Evolutionary conservation across 2,888 invertebrate species (phyloP).

Genomic region (Archaeoteleia sp.): DNA sequence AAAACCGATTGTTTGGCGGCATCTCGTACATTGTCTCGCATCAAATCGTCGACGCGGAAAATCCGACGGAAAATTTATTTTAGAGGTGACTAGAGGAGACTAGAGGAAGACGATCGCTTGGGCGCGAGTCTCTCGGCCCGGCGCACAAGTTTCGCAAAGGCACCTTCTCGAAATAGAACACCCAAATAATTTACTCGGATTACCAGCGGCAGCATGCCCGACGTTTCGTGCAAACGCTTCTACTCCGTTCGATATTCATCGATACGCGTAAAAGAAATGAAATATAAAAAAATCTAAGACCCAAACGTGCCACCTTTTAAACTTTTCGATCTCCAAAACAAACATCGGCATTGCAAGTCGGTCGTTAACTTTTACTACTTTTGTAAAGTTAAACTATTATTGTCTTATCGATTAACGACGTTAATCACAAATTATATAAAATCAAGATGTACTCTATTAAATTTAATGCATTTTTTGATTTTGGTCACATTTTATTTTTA

Average conservation of each 20-base stretch:
- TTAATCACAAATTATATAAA: no score
- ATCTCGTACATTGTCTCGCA: conserved; percentile 50
- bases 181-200: conserved; percentile 75
- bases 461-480: no score
- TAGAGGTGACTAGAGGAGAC: conserved; percentile 64
- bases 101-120: conserved; percentile 55
- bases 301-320: no score
- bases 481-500: no score
- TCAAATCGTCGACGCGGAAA: conserved; percentile 49
- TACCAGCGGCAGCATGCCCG: conserved; percentile 66
- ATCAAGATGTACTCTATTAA: no score
- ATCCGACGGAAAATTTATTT: conserved; percentile 67
- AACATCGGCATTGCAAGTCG: no score
- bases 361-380: no score
- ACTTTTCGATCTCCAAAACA: background rate
- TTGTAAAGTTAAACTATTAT: no score
- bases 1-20: conserved; percentile 37
- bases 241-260: conserved; percentile 42
- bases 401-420: no score
- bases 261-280: conserved; percentile 28
- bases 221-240: conserved; percentile 54
- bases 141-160: conserved; percentile 73
- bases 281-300: background rate
- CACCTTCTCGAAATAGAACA: conserved; percentile 75
- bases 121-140: conserved; percentile 62